Conservation (phyloP, 1,140 invertebrate genomes). For the Drosophila littoralis region DNA sequence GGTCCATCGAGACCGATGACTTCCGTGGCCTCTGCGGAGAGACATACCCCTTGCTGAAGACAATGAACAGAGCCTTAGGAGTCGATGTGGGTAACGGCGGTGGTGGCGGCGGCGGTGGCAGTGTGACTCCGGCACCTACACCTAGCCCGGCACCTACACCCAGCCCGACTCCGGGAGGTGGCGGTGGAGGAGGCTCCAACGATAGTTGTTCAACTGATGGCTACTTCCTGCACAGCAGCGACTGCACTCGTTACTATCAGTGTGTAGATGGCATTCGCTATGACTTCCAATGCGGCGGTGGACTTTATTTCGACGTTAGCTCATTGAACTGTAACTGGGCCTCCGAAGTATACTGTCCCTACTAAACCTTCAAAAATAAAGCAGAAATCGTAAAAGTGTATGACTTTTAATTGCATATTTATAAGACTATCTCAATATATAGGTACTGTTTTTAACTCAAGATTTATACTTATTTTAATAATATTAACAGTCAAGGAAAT, state of each 20-base stretch:
- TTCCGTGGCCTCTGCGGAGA: conserved; percentile 88
- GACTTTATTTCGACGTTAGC: conserved; percentile 35
- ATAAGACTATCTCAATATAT: too few relatives aligned
- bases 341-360: conserved; percentile 24
- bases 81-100: conserved; percentile 13
- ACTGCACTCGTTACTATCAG: conserved; percentile 43
- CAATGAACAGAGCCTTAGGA: conserved; percentile 62
- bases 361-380: conserved; percentile 23
- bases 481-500: too few relatives aligned
- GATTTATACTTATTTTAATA: too few relatives aligned
- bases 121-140: conserved; percentile 25
- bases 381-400: too few relatives aligned
- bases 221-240: conserved; percentile 11
- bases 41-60: conserved; percentile 84
- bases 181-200: conserved; percentile 26
- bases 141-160: conserved; percentile 17
- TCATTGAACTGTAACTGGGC: conserved; percentile 19
- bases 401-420: too few relatives aligned
- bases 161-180: conserved; percentile 22
- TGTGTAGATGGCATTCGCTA: conserved; percentile 48
- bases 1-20: conserved; percentile 92
- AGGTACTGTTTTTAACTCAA: too few relatives aligned
- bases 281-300: conserved; percentile 30
- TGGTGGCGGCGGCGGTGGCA: conserved; percentile 1
- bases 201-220: conserved; percentile 41